Conservation (phyloP, 2,888 invertebrate genomes). For the Halictus quadricinctus region DNA sequence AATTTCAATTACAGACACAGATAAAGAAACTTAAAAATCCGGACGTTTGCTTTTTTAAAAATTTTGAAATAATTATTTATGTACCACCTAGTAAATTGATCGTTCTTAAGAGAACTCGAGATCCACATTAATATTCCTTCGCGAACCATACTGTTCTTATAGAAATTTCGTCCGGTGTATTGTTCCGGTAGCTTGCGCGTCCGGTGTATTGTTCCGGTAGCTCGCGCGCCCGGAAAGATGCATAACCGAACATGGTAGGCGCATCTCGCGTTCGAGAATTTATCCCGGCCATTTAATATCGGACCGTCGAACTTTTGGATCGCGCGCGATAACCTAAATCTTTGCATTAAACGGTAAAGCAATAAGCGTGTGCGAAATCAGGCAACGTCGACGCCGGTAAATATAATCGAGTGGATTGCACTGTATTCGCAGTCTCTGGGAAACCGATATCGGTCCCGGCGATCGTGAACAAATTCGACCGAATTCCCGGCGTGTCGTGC, state of each 20-base stretch:
- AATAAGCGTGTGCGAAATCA: background rate
- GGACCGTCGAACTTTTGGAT: background rate
- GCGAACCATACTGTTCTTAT: too few species aligned
- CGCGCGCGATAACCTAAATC: conserved; percentile 3
- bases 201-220: background rate
- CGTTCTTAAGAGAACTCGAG: too few species aligned
- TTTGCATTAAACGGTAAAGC: conserved; percentile 7
- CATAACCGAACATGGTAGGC: background rate
- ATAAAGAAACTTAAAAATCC: too few species aligned
- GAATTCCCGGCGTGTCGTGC: conserved; percentile 41
- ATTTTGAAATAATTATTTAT: too few species aligned
- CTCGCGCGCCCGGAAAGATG: background rate
- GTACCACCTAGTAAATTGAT: too few species aligned
- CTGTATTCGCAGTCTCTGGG: background rate
- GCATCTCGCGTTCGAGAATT: background rate
- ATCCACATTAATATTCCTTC: too few species aligned
- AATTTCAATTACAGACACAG: too few species aligned
- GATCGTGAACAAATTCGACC: conserved; percentile 34
- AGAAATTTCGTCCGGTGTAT: background rate
- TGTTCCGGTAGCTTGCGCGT: background rate
- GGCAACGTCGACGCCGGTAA: conserved; percentile 6
- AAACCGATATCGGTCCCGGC: background rate
- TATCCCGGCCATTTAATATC: background rate
- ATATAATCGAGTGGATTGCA: conserved; percentile 18
- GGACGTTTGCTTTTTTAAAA: too few species aligned